Percentiles rank a stretch among this genome's conserved stretches.
phyloP scores from a whole-genome alignment of 2,797 vertebrate genomes.

The Mormyrus hasselquistii region DNA sequence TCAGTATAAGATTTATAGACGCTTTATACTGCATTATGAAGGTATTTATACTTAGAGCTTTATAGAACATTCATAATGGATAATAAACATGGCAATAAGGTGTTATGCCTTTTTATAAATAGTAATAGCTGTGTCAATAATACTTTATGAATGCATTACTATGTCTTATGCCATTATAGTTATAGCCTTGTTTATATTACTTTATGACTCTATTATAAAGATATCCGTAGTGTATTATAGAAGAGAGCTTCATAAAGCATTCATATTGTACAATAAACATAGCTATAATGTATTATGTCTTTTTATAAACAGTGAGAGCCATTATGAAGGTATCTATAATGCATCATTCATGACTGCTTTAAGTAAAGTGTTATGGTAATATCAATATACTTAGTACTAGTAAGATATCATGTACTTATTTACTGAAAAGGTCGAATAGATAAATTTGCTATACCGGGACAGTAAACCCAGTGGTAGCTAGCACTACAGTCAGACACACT shows the following conservation, averaged over 20 bases:
- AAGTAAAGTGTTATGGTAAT: neutral
- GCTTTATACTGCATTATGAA: neutral
- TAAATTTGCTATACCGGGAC: neutral
- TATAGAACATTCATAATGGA: neutral
- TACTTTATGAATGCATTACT: no score
- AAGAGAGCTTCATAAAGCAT: neutral
- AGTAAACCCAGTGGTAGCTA: neutral
- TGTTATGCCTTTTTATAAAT: neutral
- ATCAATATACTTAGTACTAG: neutral
- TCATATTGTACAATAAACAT: neutral
- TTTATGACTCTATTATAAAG: neutral
- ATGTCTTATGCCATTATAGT: no score
- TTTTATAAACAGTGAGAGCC: neutral
- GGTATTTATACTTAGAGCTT: neutral
- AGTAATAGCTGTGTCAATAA: neutral
- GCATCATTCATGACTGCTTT: neutral
- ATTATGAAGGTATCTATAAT: neutral
- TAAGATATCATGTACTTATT: neutral
- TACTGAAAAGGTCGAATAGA: neutral
- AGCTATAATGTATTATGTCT: neutral
- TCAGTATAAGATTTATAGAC: neutral
- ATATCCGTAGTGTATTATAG: neutral
- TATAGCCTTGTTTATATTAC: no score
- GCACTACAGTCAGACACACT: neutral
- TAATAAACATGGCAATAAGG: neutral